Evolutionary conservation across 2,113 vertebrate species (phyloP).

Genomic region (Cygnus atratus): DNA sequence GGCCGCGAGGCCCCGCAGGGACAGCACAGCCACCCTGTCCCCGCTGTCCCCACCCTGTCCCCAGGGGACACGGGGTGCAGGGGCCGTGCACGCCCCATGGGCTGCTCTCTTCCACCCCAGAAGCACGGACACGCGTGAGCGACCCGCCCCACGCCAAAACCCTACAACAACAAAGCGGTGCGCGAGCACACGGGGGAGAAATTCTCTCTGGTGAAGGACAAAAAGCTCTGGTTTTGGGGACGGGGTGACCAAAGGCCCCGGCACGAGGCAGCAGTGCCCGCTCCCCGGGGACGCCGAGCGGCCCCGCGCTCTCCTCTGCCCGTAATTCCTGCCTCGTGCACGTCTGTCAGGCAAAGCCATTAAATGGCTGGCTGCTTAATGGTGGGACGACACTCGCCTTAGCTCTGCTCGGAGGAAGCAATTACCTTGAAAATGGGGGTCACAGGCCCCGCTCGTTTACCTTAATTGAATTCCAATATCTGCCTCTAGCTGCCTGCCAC

Average conservation of each 20-base stretch:
- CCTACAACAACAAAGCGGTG: neutral
- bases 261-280: too few species aligned
- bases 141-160: too few species aligned
- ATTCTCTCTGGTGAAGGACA: too few species aligned
- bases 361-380: constrained; percentile 74
- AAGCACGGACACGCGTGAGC: neutral
- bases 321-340: neutral
- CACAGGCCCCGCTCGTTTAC: constrained; percentile 81
- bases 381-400: constrained; percentile 64
- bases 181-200: accelerated
- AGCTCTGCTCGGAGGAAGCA: constrained; percentile 80
- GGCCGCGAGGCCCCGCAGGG: neutral
- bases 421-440: constrained; percentile 86
- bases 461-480: constrained; percentile 88
- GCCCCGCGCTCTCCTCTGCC: neutral
- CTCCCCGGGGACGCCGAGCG: too few species aligned
- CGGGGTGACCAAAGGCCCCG: too few species aligned
- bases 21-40: neutral
- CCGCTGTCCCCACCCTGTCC: neutral
- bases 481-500: constrained; percentile 78
- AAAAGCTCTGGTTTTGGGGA: too few species aligned
- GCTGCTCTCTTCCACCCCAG: accelerated
- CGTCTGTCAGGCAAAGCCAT: constrained; percentile 54
- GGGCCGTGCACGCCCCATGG: accelerated
- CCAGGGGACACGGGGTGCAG: accelerated